phyloP scores from a whole-genome alignment of 2,113 vertebrate species.

The Odobenus rosmarus region DNA sequence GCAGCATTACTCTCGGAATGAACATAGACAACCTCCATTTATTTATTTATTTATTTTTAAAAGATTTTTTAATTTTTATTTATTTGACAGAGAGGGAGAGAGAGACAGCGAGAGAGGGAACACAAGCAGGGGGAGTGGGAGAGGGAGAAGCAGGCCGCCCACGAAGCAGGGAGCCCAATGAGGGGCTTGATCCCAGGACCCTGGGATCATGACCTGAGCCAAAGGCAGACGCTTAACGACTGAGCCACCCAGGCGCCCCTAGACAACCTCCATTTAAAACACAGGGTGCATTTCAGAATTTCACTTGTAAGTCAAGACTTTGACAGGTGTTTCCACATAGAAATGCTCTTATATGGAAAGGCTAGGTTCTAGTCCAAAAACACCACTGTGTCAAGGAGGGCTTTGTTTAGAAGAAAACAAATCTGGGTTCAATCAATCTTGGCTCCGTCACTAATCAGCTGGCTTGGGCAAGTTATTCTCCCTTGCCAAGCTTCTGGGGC shows the following conservation, averaged over 20 bases:
- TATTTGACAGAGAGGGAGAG: too few species aligned
- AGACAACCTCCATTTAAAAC: background rate
- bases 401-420: background rate
- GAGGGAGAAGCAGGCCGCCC: too few species aligned
- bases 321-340: background rate
- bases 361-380: background rate
- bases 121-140: too few species aligned
- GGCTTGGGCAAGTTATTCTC: background rate
- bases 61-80: too few species aligned
- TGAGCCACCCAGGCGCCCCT: too few species aligned
- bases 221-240: too few species aligned
- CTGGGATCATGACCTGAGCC: too few species aligned
- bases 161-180: too few species aligned
- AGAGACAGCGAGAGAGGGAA: too few species aligned
- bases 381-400: background rate
- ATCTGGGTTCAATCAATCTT: background rate
- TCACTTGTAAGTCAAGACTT: constrained; percentile 39
- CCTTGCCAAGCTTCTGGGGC: background rate
- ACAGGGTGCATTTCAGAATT: background rate
- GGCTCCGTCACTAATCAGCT: background rate
- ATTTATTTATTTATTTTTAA: background rate
- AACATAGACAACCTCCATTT: background rate
- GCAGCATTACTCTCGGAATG: background rate
- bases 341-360: background rate
- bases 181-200: too few species aligned